Conservation (phyloP, 2,113 vertebrate genomes). For the Pyxicephalus adspersus region DNA sequence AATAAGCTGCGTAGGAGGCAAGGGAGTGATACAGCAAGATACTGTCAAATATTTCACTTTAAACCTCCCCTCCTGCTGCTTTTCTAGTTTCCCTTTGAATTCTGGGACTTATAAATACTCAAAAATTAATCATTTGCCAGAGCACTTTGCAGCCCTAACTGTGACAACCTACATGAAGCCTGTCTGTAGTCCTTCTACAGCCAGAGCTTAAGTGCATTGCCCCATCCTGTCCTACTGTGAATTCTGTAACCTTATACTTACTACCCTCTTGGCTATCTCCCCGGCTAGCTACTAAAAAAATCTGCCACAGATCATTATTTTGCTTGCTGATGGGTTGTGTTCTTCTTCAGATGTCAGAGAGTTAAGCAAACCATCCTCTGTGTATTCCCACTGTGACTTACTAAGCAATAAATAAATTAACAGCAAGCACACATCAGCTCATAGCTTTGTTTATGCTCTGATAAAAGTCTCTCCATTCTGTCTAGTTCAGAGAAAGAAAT, state of each 20-base stretch:
- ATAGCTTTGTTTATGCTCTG: constrained; percentile 53
- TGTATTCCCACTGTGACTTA: constrained; percentile 50
- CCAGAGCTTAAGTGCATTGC: constrained; percentile 28
- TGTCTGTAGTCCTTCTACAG: constrained; percentile 13
- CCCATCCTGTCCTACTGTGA: constrained; percentile 18
- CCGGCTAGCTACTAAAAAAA: constrained; percentile 1
- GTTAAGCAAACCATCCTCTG: constrained; percentile 27
- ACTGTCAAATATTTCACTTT: constrained; percentile 51
- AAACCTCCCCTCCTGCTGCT: constrained; percentile 45
- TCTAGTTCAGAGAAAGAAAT: not conserved
- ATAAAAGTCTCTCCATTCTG: constrained; percentile 44
- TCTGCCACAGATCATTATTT: constrained; percentile 1
- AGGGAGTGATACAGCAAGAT: constrained; percentile 36
- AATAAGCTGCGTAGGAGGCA: constrained; percentile 43
- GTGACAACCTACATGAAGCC: constrained; percentile 35
- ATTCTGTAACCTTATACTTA: constrained; percentile 30
- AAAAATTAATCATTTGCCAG: constrained; percentile 38
- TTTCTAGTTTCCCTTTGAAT: constrained; percentile 24
- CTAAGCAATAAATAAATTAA: constrained; percentile 55
- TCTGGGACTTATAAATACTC: constrained; percentile 39
- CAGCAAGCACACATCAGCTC: constrained; percentile 45
- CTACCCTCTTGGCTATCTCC: constrained; percentile 7
- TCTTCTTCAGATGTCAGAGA: constrained; percentile 35
- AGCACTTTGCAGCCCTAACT: constrained; percentile 31
- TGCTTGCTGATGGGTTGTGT: constrained; percentile 13